Evolutionary conservation across 1,140 invertebrate genomes (phyloP).

Genomic region (Contarinia nasturtii): DNA sequence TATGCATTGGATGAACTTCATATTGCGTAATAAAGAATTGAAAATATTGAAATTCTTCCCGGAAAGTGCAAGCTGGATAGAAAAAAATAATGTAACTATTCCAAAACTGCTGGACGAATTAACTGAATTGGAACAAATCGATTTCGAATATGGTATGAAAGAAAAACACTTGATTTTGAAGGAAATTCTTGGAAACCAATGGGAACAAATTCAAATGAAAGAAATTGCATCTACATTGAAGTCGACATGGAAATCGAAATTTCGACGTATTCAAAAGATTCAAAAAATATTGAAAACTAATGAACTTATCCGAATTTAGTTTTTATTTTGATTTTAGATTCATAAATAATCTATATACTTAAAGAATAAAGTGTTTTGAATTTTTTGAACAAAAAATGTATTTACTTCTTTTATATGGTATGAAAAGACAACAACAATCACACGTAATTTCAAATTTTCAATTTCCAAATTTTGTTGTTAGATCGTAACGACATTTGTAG

Average conservation of each 20-base stretch:
- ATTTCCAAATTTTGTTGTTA: no score
- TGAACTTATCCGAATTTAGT: no score
- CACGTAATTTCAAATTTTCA: no score
- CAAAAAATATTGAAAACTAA: no score
- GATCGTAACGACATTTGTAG: no score
- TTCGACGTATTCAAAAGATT: neutral
- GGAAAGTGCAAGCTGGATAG: no score
- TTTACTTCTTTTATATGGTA: no score
- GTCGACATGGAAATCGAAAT: neutral
- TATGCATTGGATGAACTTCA: neutral
- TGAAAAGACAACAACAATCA: no score
- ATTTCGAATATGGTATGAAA: neutral
- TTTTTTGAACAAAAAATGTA: no score
- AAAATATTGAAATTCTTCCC: conserved; percentile 1
- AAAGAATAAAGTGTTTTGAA: no score
- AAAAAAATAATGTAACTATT: neutral
- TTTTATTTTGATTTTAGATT: no score
- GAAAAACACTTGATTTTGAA: neutral
- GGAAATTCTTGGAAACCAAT: neutral
- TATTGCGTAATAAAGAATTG: neutral
- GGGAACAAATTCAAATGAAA: neutral
- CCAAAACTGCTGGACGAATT: neutral
- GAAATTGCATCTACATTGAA: neutral
- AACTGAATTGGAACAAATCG: neutral
- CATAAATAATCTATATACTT: no score